phyloP scores from a whole-genome alignment of 1,140 invertebrate genomes.

The Lepidurus apus region DNA sequence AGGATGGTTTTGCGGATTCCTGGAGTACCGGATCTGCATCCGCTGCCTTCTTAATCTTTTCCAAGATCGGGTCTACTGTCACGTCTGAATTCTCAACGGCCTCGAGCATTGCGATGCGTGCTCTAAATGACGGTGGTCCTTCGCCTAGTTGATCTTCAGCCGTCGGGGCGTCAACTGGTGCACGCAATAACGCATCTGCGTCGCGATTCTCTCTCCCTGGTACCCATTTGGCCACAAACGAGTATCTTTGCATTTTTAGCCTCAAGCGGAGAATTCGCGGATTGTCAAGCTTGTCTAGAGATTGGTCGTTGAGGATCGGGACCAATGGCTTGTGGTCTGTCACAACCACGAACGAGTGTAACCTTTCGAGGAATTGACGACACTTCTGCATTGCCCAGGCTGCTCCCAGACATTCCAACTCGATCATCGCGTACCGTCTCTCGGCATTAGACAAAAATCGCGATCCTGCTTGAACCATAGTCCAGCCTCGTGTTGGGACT shows the following conservation, averaged over 20 bases:
- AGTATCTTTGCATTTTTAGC: neutral
- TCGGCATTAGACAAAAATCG: constrained; percentile 6
- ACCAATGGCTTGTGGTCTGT: constrained; percentile 35
- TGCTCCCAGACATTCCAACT: constrained; percentile 8
- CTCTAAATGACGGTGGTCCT: neutral
- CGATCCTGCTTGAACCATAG: neutral
- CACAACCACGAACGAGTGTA: constrained; percentile 26
- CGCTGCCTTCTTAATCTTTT: neutral
- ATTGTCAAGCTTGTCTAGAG: constrained; percentile 8
- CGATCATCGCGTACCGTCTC: constrained; percentile 24
- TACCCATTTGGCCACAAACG: neutral
- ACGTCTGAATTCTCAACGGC: neutral
- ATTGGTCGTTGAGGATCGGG: constrained; percentile 28
- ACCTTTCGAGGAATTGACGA: constrained; percentile 29
- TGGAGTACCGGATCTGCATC: neutral
- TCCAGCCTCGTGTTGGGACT: neutral
- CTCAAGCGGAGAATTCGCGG: neutral
- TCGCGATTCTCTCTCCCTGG: neutral
- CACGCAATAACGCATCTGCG: neutral
- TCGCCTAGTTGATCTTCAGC: neutral
- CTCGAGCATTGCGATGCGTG: neutral
- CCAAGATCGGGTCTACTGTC: neutral
- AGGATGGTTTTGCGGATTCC: constrained; percentile 24
- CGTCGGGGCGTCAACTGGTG: neutral
- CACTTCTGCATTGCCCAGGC: constrained; percentile 27